Conservation (phyloP, 1,140 invertebrate genomes). For the Pseudachorutes palmiensis region DNA sequence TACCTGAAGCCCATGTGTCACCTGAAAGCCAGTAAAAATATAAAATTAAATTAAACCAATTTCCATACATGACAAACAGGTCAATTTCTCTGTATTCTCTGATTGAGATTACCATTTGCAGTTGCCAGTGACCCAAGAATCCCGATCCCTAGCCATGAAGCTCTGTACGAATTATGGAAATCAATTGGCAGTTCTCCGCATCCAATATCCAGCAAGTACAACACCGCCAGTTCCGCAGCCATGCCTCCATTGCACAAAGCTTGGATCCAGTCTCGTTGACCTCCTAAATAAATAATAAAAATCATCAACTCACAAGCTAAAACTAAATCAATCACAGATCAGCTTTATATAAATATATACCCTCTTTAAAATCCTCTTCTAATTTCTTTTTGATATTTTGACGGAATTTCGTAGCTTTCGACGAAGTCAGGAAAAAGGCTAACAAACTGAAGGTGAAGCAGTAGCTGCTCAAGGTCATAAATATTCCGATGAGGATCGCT, state of each 20-base stretch:
- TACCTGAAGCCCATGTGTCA: constrained; percentile 87
- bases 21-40: constrained; percentile 47
- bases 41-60: no score
- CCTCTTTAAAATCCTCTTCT: constrained; percentile 73
- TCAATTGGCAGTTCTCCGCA: constrained; percentile 69
- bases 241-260: constrained; percentile 83
- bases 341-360: constrained; percentile 41
- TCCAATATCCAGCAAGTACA: constrained; percentile 73
- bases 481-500: constrained; percentile 66
- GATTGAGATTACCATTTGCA: constrained; percentile 14
- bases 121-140: constrained; percentile 53
- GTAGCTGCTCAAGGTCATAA: constrained; percentile 69
- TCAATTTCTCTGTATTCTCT: no score
- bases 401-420: constrained; percentile 71
- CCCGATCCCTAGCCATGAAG: constrained; percentile 71
- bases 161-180: constrained; percentile 63
- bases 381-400: constrained; percentile 59
- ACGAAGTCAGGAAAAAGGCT: constrained; percentile 71
- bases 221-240: constrained; percentile 60
- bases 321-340: background rate
- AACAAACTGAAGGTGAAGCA: constrained; percentile 64
- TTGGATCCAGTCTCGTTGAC: constrained; percentile 83
- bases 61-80: no score
- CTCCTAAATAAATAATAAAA: constrained; percentile 48
- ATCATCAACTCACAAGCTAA: background rate